These are phyloP conservation scores for Ameiurus melas DNA, from an alignment of 2,113 vertebrate genomes.

Conservation along the genomic window DNA sequence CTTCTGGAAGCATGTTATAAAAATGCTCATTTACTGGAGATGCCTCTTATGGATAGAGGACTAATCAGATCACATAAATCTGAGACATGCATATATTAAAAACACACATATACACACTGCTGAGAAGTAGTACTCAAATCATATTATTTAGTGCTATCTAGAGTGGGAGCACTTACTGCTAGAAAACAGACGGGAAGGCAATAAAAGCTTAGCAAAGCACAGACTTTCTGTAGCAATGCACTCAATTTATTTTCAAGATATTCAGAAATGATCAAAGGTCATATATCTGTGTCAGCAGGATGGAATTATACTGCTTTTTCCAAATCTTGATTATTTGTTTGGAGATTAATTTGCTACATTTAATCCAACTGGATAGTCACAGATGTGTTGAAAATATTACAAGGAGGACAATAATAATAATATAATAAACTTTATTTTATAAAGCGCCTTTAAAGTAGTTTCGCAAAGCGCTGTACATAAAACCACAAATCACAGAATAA, in stretches of 20 bases:
- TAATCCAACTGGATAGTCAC: background rate
- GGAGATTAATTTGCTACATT: background rate
- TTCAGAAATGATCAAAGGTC: background rate
- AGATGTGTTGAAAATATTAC: background rate
- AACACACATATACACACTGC: background rate
- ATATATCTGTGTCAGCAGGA: background rate
- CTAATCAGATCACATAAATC: conserved; percentile 39
- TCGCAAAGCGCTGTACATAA: no score
- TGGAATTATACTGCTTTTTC: background rate
- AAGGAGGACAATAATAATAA: background rate
- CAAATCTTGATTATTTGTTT: background rate
- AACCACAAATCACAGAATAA: no score
- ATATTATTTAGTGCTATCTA: conserved; percentile 29
- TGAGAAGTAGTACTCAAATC: conserved; percentile 24
- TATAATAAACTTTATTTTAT: no score
- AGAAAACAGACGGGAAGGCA: conserved; percentile 7
- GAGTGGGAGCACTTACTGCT: conserved; percentile 23
- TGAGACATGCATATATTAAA: background rate
- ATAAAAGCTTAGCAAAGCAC: background rate
- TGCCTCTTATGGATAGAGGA: conserved; percentile 22
- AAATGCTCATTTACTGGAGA: conserved; percentile 31
- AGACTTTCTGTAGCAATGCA: background rate
- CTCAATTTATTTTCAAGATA: background rate
- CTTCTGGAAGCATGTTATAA: conserved; percentile 20
- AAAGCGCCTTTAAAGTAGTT: no score